A percentile compares a stretch with the other conserved stretches of the same genome.
These are phyloP conservation scores for Eclectus roratus DNA, from an alignment of 2,113 vertebrate genomes.

Conservation along the genomic window DNA sequence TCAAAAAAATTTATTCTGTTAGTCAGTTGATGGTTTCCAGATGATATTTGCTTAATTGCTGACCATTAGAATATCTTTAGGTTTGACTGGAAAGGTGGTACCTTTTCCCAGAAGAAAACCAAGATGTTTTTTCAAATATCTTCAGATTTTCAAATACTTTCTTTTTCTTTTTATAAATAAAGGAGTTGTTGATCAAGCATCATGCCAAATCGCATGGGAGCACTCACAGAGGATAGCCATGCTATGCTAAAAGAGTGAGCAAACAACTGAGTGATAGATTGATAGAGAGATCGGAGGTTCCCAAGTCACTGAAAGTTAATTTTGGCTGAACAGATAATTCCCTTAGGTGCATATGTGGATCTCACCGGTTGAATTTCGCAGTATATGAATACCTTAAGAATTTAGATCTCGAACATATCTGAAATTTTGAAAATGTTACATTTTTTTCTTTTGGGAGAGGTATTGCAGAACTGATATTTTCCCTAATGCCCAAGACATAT, in stretches of 20 bases:
- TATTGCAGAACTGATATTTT: not conserved
- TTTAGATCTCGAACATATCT: not conserved
- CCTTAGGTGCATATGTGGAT: not conserved
- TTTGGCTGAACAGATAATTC: not conserved
- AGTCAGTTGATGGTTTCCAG: not conserved
- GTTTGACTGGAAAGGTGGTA: not conserved
- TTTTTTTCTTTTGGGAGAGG: not conserved
- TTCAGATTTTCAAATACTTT: not conserved
- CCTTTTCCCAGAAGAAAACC: not conserved
- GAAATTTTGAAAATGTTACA: not conserved
- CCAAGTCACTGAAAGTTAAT: not conserved
- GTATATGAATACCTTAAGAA: not conserved
- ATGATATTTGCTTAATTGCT: not conserved
- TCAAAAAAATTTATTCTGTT: not conserved
- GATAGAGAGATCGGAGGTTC: not conserved
- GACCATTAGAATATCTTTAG: not conserved
- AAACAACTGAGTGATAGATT: not conserved
- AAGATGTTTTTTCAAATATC: not conserved
- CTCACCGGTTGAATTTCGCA: not conserved
- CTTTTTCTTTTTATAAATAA: not conserved
- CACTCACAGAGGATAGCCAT: not conserved
- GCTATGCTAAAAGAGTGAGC: not conserved
- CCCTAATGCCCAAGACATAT: not conserved
- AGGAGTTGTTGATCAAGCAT: not conserved
- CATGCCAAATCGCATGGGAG: not conserved